These are phyloP conservation scores for Chanos chanos DNA, from an alignment of 2,797 vertebrate genomes.

Conservation along the genomic window DNA sequence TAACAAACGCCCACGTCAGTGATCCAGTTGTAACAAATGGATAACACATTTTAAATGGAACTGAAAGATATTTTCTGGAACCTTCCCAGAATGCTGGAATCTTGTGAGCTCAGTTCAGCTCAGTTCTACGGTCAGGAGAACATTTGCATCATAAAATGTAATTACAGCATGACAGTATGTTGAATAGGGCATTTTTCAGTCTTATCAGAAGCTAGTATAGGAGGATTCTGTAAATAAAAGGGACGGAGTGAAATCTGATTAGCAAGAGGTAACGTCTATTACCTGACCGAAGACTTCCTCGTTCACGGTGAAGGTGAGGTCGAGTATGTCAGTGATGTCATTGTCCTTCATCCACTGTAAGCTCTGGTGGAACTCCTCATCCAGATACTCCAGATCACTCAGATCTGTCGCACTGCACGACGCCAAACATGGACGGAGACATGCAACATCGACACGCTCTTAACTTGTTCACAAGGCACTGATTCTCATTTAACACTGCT, in stretches of 20 bases:
- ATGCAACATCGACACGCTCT: too few species aligned
- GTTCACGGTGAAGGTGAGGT: constrained; percentile 96
- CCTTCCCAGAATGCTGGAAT: too few species aligned
- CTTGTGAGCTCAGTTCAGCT: too few species aligned
- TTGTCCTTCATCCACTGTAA: constrained; percentile 99
- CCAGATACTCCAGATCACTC: constrained; percentile 94
- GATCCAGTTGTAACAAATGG: too few species aligned
- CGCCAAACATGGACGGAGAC: constrained; percentile 1
- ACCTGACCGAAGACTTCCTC: constrained; percentile 99
- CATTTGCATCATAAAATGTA: too few species aligned
- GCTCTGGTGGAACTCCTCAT: constrained; percentile 97
- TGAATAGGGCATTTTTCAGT: too few species aligned
- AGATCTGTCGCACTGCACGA: constrained; percentile 83
- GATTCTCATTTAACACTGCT: too few species aligned
- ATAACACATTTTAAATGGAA: not conserved
- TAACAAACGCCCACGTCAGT: too few species aligned
- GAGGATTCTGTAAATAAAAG: not conserved
- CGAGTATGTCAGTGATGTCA: constrained; percentile 93
- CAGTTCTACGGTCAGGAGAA: too few species aligned
- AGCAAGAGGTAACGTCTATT: not conserved
- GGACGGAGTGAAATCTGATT: not conserved
- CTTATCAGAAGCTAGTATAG: too few species aligned
- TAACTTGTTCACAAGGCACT: too few species aligned
- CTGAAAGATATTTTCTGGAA: not conserved
- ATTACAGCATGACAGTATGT: too few species aligned